Base-by-base conservation (phyloP, 2,113 vertebrate genomes). In the Cercopithecus mona region DNA sequence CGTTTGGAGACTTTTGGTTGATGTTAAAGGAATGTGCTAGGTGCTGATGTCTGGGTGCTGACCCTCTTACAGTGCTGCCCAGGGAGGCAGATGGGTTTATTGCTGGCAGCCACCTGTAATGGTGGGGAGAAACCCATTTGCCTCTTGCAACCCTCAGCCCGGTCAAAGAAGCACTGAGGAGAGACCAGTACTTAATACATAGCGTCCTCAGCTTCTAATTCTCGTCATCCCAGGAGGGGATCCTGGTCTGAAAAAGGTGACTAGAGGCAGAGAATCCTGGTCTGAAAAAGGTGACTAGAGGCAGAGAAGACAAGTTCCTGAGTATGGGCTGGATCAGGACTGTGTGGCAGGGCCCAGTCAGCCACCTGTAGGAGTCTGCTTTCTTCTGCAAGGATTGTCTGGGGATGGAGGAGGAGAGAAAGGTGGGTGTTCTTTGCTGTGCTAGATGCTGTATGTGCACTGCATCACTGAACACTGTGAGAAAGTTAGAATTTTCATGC, bases 21-120 rank as follows among this genome's bases (percentile, higher is more conserved):
- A 79, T 97, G 91, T 93, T 98, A 98, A 97, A 95, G 64, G 40
- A 97, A 88, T 88, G 78, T 83, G 93, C 91, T 94, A 96, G 93
- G 97, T 93, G 94, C 76, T 70, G 84, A 89, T 94, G 91, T 97
- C 81, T 96, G 89, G 92, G 92, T 96, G 94, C 97, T 82, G 92
- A 68, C 91, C 80, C 93, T 95, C 90, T 96, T 96, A 95, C 0
- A 1, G 95, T 82, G 82, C 84, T 97, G 50, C 92, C 94, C 75
- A 87, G 91, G 97, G 75, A 97, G 95, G 97, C 97, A 96, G 96
- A 96, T 98, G 98, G 91, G 85, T 97, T 93, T 98, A 94, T 93
- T 97, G 97, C 93, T 97, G 96, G 95, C 80, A 97, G 97, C 95
- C 82, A 23, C 45, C 18, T 32, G 76, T 96, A 93, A 97, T 80